These are phyloP conservation scores for Nothoprocta pentlandii DNA, from an alignment of 2,113 vertebrate genomes.

Conservation along the genomic window DNA sequence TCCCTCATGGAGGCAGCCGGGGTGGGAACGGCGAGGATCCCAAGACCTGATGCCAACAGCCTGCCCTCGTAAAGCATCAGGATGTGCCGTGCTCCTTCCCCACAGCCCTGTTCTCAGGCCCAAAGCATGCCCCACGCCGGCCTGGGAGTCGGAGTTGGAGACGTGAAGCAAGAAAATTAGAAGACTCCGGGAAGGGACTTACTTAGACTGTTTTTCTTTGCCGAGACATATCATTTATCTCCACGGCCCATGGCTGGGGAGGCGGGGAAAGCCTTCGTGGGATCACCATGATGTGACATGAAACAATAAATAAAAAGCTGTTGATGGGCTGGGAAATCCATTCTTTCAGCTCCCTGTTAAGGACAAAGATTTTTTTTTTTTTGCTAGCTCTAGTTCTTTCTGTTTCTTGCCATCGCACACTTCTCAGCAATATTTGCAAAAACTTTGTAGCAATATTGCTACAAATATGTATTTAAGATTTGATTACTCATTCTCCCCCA, in stretches of 20 bases:
- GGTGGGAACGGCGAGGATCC: slow-evolving; percentile 60
- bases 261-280: not conserved
- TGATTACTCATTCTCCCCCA: slow-evolving; percentile 81
- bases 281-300: not conserved
- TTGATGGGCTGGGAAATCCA: not conserved
- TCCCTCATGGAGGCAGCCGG: not conserved
- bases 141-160: slow-evolving; percentile 23
- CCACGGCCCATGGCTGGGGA: slow-evolving; percentile 4
- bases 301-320: slow-evolving; percentile 41
- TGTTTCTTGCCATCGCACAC: slow-evolving; percentile 43
- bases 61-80: slow-evolving; percentile 37
- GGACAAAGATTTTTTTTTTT: slow-evolving; percentile 31
- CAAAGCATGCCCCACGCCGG: slow-evolving; percentile 3
- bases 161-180: slow-evolving; percentile 23
- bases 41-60: slow-evolving; percentile 3
- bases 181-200: not conserved
- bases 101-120: slow-evolving; percentile 40
- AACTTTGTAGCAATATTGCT: slow-evolving; percentile 65
- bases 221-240: not conserved
- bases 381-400: slow-evolving; percentile 55
- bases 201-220: slow-evolving; percentile 10
- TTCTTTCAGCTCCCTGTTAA: slow-evolving; percentile 31
- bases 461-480: slow-evolving; percentile 82
- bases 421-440: slow-evolving; percentile 55
- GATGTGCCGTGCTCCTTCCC: not conserved